These are phyloP conservation scores for Trematocara nigrifrons DNA, from an alignment of 2,113 vertebrate species.

Conservation along the genomic window DNA sequence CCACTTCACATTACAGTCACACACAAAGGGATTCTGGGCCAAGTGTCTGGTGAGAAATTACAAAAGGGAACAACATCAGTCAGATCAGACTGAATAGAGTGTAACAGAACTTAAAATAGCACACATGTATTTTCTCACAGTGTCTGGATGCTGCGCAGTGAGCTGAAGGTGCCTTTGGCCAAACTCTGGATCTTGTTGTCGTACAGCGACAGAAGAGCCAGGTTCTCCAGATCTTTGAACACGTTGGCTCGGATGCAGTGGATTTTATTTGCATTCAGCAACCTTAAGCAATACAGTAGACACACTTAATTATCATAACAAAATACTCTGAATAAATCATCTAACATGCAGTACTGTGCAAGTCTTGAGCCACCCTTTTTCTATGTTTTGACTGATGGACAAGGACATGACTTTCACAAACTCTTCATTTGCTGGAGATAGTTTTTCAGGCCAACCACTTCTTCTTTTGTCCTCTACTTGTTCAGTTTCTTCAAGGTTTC, in stretches of 20 bases:
- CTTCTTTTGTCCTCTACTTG: not conserved
- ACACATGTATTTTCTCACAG: conserved; percentile 71
- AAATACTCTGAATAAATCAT: not conserved
- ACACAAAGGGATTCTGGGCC: conserved; percentile 97
- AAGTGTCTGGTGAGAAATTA: conserved; percentile 78
- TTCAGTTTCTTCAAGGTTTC: not conserved
- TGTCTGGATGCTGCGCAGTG: conserved; percentile 88
- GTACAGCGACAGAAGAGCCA: conserved; percentile 90
- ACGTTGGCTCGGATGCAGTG: conserved; percentile 83
- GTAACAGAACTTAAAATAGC: not conserved
- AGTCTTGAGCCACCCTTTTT: not conserved
- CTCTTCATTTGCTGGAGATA: not conserved
- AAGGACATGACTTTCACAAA: not conserved
- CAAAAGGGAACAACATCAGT: not conserved
- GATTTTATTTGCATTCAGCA: conserved; percentile 96
- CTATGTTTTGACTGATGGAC: too few relatives aligned
- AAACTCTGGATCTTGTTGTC: conserved; percentile 97
- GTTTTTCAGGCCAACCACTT: not conserved
- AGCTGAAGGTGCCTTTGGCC: conserved; percentile 88
- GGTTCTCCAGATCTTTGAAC: conserved; percentile 91
- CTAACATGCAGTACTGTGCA: not conserved
- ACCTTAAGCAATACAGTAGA: conserved; percentile 59
- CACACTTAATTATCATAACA: not conserved
- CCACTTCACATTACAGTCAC: conserved; percentile 96
- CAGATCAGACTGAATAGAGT: not conserved